Evolutionary conservation across 2,797 vertebrate species (phyloP).

Genomic region (Scolopax bukidnonensis): DNA sequence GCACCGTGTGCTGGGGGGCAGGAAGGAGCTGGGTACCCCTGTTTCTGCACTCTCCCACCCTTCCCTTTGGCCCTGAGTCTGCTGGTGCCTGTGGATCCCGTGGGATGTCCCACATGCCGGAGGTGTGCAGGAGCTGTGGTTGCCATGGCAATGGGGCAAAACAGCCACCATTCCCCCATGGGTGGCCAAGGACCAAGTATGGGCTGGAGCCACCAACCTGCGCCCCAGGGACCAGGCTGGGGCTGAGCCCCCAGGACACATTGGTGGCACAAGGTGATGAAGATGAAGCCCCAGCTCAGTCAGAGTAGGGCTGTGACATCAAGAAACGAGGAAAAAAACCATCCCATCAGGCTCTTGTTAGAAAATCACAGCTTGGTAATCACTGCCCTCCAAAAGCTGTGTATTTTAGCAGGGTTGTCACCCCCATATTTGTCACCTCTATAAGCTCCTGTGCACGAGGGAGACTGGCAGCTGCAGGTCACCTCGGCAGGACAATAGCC

Average conservation of each 20-base stretch:
- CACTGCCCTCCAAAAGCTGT: no score
- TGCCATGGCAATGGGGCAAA: neutral
- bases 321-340: neutral
- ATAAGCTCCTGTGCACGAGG: accelerated
- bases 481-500: neutral
- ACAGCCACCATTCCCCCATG: neutral
- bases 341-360: neutral
- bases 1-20: accelerated
- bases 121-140: neutral
- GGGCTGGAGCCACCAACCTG: neutral
- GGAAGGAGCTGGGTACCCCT: accelerated
- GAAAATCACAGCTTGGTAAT: neutral
- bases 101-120: accelerated
- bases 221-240: accelerated
- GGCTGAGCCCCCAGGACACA: neutral
- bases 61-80: neutral
- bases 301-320: neutral
- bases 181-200: neutral
- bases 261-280: accelerated
- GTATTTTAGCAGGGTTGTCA: neutral
- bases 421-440: neutral
- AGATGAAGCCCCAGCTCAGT: neutral
- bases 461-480: neutral
- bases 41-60: accelerated
- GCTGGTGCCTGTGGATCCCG: accelerated